Base-by-base conservation (phyloP, 2,888 invertebrate species). In the Nephrocerus scutellatus region DNA sequence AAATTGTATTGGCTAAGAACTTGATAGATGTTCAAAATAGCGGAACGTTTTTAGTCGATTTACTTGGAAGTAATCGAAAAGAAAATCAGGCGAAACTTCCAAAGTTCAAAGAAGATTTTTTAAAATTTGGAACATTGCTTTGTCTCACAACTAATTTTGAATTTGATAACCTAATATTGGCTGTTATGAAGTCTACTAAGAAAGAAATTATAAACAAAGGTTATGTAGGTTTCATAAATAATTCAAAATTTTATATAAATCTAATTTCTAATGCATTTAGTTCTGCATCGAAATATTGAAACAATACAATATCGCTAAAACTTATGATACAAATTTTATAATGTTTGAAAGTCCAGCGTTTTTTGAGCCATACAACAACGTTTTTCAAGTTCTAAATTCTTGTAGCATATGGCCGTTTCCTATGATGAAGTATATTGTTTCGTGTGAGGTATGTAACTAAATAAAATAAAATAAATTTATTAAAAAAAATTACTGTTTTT, bases 311-410 rank as follows among this genome's bases (percentile, higher is more conserved):
- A 53, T 63, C 16, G 55, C 59, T 2, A 50, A 53, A 15, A 57
- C 69, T 30, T 61, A 68, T 36, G 52, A 56, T 16, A 59, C 64
- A 1, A 60, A 68, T 1, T 76, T 74, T 43, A 54, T 76, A 1
- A 83, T 88, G 82, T 74, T 84, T 3, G 86, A 88, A 60, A 80
- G 84, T 35, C 79, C 77, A 34, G 79, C 83, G 0, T 90, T 82
- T 62, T 87, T 88, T 58, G 88, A 88, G 56, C 84, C 88, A 0
- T 89, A 88, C 57, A 73, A 79, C 46, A 79, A 82, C 55, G 83
- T 86, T 0, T 68, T 86, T 36, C 74, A 72, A 48, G 82, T 80
- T n/a, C 59, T 90, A 18, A 76, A 83, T 54, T 63, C 65, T 2
- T 73, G 80, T 34, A 63, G 67, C 25, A 54, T 70, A 15, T 66